A percentile compares a stretch with the other conserved stretches of the same genome.
These are phyloP conservation scores for Erinaceus europaeus DNA, from an alignment of 2,113 vertebrate species.

Conservation along the genomic window DNA sequence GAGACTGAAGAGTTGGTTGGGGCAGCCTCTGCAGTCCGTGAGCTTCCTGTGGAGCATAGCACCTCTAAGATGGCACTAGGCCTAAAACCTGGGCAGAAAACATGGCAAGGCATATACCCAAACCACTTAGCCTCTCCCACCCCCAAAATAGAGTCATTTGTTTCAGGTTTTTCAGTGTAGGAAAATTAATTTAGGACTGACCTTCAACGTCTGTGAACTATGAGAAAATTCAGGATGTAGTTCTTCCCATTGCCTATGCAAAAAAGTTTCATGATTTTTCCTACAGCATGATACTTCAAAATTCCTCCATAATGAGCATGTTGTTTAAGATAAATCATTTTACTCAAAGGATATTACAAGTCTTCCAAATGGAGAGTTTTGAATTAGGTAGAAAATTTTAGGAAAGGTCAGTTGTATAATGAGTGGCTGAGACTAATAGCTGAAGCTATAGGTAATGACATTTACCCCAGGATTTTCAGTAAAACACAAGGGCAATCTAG, in stretches of 20 bases:
- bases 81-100: too few species aligned
- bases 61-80: too few species aligned
- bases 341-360: background rate
- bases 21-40: too few species aligned
- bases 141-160: too few species aligned
- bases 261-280: too few species aligned
- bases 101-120: too few species aligned
- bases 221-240: too few species aligned
- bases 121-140: too few species aligned
- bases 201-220: background rate
- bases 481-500: background rate
- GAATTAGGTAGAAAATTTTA: conserved; percentile 2
- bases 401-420: background rate
- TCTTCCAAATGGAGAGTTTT: background rate
- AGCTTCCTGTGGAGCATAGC: too few species aligned
- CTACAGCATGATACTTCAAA: background rate
- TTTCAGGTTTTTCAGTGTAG: background rate
- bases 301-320: background rate
- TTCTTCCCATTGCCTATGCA: too few species aligned
- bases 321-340: conserved; percentile 12
- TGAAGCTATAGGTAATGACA: background rate
- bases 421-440: background rate
- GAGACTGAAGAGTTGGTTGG: too few species aligned
- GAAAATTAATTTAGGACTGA: conserved; percentile 11
- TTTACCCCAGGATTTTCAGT: conserved; percentile 19